Percentiles rank a stretch among this genome's conserved stretches.
Conservation (phyloP, 2,888 invertebrate species). For the Dryadula phaetusa region DNA sequence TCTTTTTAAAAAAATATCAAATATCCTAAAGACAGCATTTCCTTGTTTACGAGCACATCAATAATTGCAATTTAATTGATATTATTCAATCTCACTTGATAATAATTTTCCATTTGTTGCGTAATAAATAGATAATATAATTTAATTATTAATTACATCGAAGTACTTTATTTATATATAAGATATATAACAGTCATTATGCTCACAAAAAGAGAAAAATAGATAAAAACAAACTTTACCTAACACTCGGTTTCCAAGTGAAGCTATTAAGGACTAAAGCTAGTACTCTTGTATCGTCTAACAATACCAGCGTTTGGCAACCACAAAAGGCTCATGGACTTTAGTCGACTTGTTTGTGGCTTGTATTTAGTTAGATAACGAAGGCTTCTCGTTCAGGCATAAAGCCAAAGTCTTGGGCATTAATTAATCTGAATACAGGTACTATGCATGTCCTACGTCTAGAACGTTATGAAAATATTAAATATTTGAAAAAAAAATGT, state of each 20-base stretch:
- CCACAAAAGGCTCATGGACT: slow-evolving; percentile 18
- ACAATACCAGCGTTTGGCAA: slow-evolving; percentile 26
- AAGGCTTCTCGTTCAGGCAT: slow-evolving; percentile 21
- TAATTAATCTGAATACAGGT: slow-evolving; percentile 11
- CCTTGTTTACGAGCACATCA: too few relatives aligned
- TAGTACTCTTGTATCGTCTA: slow-evolving; percentile 17
- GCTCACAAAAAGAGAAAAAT: slow-evolving; percentile 14
- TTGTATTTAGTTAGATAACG: slow-evolving; percentile 29
- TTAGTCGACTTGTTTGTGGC: slow-evolving; percentile 22
- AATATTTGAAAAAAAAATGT: too few relatives aligned
- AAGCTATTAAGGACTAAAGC: slow-evolving; percentile 11
- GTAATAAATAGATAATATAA: too few relatives aligned
- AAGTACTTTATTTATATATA: too few relatives aligned
- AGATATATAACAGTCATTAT: too few relatives aligned
- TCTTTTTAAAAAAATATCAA: too few relatives aligned
- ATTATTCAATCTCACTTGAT: too few relatives aligned
- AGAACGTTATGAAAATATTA: neutral
- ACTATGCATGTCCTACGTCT: neutral
- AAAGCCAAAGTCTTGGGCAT: slow-evolving; percentile 24
- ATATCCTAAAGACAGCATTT: too few relatives aligned
- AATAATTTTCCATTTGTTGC: too few relatives aligned
- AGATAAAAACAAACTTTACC: neutral
- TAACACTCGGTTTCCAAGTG: neutral
- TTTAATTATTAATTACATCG: too few relatives aligned
- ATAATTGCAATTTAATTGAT: too few relatives aligned